A percentile compares a stretch with the other conserved stretches of the same genome.
These are phyloP conservation scores for Myotis vivesi DNA, from an alignment of 2,797 vertebrate species.

Conservation along the genomic window DNA sequence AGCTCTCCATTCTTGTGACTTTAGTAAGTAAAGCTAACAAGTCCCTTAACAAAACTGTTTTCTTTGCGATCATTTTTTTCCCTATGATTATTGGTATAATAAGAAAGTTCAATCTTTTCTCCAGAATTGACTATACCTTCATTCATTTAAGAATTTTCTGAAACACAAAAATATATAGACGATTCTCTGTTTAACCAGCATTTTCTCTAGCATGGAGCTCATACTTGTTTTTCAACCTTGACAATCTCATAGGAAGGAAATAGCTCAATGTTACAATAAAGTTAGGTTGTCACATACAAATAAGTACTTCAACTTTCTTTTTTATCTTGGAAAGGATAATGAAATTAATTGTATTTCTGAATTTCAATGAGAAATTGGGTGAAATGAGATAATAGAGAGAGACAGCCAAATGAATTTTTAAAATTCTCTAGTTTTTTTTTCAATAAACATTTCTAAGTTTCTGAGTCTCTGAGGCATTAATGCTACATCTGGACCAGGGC, in stretches of 20 bases:
- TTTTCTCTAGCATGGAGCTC: neutral
- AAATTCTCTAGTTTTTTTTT: slow-evolving; percentile 10
- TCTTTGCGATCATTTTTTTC: neutral
- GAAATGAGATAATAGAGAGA: slow-evolving; percentile 38
- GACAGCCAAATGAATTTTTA: slow-evolving; percentile 16
- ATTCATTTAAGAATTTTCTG: slow-evolving; percentile 7
- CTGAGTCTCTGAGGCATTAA: slow-evolving; percentile 51
- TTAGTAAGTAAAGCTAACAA: slow-evolving; percentile 1
- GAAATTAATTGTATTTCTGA: slow-evolving; percentile 43
- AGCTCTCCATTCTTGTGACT: slow-evolving; percentile 39
- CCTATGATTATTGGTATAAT: neutral
- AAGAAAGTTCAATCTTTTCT: neutral
- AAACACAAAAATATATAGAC: neutral
- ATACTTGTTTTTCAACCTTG: neutral
- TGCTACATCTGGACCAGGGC: slow-evolving; percentile 53
- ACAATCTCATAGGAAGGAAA: neutral
- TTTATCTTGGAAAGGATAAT: neutral
- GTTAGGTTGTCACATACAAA: neutral
- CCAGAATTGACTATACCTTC: neutral
- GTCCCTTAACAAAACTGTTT: neutral
- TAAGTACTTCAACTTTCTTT: slow-evolving; percentile 6
- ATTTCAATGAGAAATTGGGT: slow-evolving; percentile 27
- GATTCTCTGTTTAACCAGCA: neutral
- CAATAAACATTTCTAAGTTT: slow-evolving; percentile 20
- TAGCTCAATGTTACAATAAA: neutral